These are phyloP conservation scores for Yponomeuta evonymella DNA, from an alignment of 2,888 invertebrate species.

Conservation along the genomic window DNA sequence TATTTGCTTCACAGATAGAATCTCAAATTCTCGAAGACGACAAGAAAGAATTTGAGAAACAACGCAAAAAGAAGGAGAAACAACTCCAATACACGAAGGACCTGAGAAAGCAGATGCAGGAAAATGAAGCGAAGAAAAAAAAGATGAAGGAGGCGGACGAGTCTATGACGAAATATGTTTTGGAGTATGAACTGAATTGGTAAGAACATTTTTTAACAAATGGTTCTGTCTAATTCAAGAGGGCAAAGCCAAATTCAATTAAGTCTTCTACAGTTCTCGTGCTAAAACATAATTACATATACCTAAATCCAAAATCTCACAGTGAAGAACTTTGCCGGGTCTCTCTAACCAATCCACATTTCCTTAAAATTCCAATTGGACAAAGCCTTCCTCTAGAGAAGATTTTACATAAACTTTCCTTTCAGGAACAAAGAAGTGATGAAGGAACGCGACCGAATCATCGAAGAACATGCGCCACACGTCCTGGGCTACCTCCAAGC, in stretches of 20 bases:
- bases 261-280: too few relatives aligned
- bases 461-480: constrained; percentile 74
- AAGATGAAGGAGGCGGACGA: constrained; percentile 5
- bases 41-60: constrained; percentile 75
- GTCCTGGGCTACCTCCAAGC: constrained; percentile 77
- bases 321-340: too few relatives aligned
- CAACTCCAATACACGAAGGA: constrained; percentile 71
- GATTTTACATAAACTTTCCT: not conserved
- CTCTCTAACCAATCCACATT: too few relatives aligned
- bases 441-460: constrained; percentile 70
- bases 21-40: constrained; percentile 77
- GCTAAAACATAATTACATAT: too few relatives aligned
- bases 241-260: too few relatives aligned
- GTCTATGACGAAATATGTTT: not conserved
- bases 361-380: too few relatives aligned
- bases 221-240: not conserved
- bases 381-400: too few relatives aligned
- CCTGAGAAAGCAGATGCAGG: constrained; percentile 70
- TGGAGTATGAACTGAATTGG: not conserved
- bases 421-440: constrained; percentile 52
- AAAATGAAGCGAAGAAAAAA: constrained; percentile 40
- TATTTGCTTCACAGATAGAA: constrained; percentile 35
- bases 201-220: not conserved
- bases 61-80: constrained; percentile 68
- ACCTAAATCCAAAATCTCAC: too few relatives aligned